These are phyloP conservation scores for Amphiduros pacificus DNA, from an alignment of 2,888 invertebrate genomes.

Conservation along the genomic window DNA sequence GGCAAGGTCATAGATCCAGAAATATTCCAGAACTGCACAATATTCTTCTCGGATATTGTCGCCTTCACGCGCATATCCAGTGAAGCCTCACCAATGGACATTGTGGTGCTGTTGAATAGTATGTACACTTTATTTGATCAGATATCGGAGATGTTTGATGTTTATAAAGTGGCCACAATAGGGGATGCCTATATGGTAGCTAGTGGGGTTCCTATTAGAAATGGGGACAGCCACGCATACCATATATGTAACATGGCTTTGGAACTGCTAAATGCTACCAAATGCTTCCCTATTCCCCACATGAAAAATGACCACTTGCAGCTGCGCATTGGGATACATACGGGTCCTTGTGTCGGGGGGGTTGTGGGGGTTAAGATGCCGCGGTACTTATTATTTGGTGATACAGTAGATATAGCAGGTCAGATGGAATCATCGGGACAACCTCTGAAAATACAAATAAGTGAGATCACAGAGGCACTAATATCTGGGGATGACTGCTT, in stretches of 20 bases:
- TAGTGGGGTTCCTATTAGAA: constrained; percentile 25
- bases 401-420: no score
- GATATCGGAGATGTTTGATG: constrained; percentile 80
- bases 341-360: constrained; percentile 19
- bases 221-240: constrained; percentile 24
- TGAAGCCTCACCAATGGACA: constrained; percentile 2
- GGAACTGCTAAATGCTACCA: constrained; percentile 25
- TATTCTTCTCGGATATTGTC: constrained; percentile 62
- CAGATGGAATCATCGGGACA: no score
- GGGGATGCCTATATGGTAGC: constrained; percentile 32
- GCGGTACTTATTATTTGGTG: no score
- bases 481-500: no score
- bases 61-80: constrained; percentile 33
- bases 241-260: constrained; percentile 32
- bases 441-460: no score
- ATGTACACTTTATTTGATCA: constrained; percentile 94
- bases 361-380: no score
- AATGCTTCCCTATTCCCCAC: constrained; percentile 27
- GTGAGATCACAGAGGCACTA: no score
- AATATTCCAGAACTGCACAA: constrained; percentile 57
- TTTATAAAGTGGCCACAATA: constrained; percentile 34
- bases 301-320: constrained; percentile 26
- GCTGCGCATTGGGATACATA: constrained; percentile 30
- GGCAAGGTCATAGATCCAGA: constrained; percentile 59
- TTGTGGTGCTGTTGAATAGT: constrained; percentile 92